Evolutionary conservation across 1,140 invertebrate genomes (phyloP), one percentile per base, ranked within the genome.

Genomic region (Triops longicaudatus): DNA sequence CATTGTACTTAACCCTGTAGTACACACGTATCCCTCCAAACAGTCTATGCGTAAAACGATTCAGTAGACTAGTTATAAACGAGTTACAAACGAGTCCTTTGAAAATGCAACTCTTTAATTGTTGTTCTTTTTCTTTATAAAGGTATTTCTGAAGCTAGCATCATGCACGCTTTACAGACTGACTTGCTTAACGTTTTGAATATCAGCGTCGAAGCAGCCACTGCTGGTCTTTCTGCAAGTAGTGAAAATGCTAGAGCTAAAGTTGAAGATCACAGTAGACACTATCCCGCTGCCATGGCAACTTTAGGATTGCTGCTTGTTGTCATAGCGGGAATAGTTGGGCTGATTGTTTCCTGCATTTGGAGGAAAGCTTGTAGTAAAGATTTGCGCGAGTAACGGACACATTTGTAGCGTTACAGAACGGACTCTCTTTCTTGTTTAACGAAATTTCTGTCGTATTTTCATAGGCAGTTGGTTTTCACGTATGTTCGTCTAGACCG

Each of bases 381-480:
- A 63, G 50, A 63, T 22, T 12, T 63, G 17, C 50, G 22, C 22
- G 50, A 63, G 50, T 63, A 63, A 63, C 50, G 2, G 2, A 37
- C 7, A 37, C 31, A 37, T 37, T 37, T 37, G 7, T 37, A 37
- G 7, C 7, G 31, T 4, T 7, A 7, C 31, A 37, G 2, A 37
- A 37, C 7, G 7, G 31, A 2, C 2, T 37, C 2, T 4, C 2
- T 37, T 4, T 37, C 31, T 22, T 17, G 6, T 63, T 63, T 22
- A 63, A 63, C 3, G 50, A 63, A 17, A 1, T 14, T 63, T 63
- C 7, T 63, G 2, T 17, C 17, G 6, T 63, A 9, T 12, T 63
- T 63, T n/a, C 50, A 63, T n/a, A 63, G 50, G 50, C 50, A 63
- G 22, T 17, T 63, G 50, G 50, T 63, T 63, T 63, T 63, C 22